Evolutionary conservation across 2,888 invertebrate species (phyloP).

Genomic region (Dusona sp.): DNA sequence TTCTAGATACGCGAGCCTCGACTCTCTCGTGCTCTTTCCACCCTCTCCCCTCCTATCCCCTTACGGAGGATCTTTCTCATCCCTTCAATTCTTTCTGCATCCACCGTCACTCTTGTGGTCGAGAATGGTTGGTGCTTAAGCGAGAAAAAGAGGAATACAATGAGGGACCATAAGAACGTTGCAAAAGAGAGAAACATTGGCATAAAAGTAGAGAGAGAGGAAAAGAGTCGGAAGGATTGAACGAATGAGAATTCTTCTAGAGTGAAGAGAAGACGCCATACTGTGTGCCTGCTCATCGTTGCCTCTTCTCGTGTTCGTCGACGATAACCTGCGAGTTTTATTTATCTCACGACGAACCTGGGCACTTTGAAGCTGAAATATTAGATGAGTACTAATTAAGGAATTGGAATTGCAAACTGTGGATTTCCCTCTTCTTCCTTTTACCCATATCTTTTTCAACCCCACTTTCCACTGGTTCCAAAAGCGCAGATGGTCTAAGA

Average conservation of each 20-base stretch:
- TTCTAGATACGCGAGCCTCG: conserved; percentile 77
- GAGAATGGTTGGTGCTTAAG: conserved; percentile 57
- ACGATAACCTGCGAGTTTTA: conserved; percentile 40
- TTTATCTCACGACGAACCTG: not conserved
- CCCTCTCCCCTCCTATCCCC: conserved; percentile 26
- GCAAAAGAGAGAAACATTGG: conserved; percentile 67
- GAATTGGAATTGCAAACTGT: conserved; percentile 6
- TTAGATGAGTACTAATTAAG: conserved; percentile 31
- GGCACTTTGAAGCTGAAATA: conserved; percentile 14
- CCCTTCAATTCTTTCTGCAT: conserved; percentile 64
- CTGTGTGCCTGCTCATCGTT: conserved; percentile 59
- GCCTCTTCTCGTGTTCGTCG: conserved; percentile 5
- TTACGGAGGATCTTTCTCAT: conserved; percentile 60
- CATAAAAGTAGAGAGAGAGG: conserved; percentile 41
- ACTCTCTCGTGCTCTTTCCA: conserved; percentile 62
- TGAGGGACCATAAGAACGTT: conserved; percentile 31
- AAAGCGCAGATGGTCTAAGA: conserved; percentile 41
- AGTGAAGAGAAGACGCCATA: conserved; percentile 76
- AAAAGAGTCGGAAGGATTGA: conserved; percentile 76
- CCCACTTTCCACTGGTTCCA: conserved; percentile 22
- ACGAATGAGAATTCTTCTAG: conserved; percentile 78
- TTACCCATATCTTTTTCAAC: not conserved
- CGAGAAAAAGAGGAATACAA: conserved; percentile 55
- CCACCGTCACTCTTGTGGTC: conserved; percentile 69
- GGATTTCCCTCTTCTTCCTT: not conserved